A percentile compares a stretch with the other conserved stretches of the same genome.
These are phyloP conservation scores for Benthosema pterotum DNA, from an alignment of 2,797 vertebrate species.

Conservation along the genomic window DNA sequence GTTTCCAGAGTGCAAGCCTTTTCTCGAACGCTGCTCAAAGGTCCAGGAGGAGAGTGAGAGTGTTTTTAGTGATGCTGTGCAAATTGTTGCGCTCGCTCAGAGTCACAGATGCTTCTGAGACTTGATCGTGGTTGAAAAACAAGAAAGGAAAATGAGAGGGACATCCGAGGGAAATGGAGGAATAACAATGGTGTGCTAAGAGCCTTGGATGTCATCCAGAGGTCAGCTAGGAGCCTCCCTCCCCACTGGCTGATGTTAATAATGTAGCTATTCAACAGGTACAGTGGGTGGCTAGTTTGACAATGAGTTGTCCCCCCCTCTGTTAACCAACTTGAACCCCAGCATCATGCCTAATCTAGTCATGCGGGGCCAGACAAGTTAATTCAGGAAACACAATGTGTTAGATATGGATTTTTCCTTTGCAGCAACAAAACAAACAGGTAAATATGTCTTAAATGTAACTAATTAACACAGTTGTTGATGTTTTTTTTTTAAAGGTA, in stretches of 20 bases:
- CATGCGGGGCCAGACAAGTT: no score
- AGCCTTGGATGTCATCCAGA: slow-evolving; percentile 66
- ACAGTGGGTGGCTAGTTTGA: slow-evolving; percentile 6
- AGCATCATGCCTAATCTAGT: no score
- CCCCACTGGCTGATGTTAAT: slow-evolving; percentile 27
- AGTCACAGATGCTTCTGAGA: slow-evolving; percentile 37
- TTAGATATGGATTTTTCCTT: no score
- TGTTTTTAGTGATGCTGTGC: slow-evolving; percentile 64
- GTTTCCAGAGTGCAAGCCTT: slow-evolving; percentile 62
- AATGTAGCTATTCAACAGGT: slow-evolving; percentile 11
- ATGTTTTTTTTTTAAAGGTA: no score
- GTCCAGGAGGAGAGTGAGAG: slow-evolving; percentile 55
- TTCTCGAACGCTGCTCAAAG: slow-evolving; percentile 44
- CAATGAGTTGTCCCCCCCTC: no score
- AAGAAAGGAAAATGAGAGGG: slow-evolving; percentile 5
- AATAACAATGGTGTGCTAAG: slow-evolving; percentile 48
- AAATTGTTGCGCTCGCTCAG: slow-evolving; percentile 70
- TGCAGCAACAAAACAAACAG: no score
- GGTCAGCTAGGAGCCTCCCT: slow-evolving; percentile 49
- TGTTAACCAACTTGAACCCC: no score
- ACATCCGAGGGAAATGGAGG: slow-evolving; percentile 44
- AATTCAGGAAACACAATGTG: no score
- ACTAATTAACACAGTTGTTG: no score
- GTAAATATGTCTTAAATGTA: no score
- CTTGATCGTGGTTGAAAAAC: slow-evolving; percentile 47